Evolutionary conservation across 1,140 invertebrate species (phyloP), one percentile per base, ranked within the genome.

Genomic region (Xylocopa sonorina): DNA sequence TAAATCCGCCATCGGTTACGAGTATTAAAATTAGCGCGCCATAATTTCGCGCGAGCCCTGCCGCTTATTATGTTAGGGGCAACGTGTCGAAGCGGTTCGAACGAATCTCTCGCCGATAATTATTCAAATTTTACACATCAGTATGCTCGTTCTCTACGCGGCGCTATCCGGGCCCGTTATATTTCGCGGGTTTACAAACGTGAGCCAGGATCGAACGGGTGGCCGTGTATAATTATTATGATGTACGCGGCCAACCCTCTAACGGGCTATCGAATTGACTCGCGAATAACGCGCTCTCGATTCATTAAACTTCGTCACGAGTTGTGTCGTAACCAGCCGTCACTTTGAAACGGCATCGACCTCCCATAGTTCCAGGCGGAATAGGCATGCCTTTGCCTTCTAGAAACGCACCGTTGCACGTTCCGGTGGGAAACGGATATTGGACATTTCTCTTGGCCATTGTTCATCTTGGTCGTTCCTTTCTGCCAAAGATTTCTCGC

Each of bases 91-190:
- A 21, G 10, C 21, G 32, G 63, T 7, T 38, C 57, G 41, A 34
- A 29, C 34, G 69, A 75, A 63, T 84, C 69, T 64, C 32, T 50
- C 43, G 43, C 7, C 9, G 83, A 67, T 84, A 84, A 84, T 84
- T 84, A 84, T 84, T 84, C 83, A 84, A 84, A 84, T 84, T 32
- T 75, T 73, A 57, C n/a, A 77, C 79, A 82, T 82, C 74, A 79
- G 78, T 80, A 85, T 85, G 84, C 82, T 53, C 48, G 43, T 57
- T 84, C 74, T 75, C 16, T 21, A 60, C 51, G 14, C 2, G 18
- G 62, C 14, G 62, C 14, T 7, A 14, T 21, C 0, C 38, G 21
- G 41, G 34, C 27, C 79, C 82, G 84, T 85, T 81, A 84, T 53
- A 66, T 51, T 74, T 78, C 73, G 32, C 68, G n/a, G 24, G 43